These are phyloP conservation scores for Pollenia angustigena DNA, from an alignment of 2,888 invertebrate species.

Conservation along the genomic window DNA sequence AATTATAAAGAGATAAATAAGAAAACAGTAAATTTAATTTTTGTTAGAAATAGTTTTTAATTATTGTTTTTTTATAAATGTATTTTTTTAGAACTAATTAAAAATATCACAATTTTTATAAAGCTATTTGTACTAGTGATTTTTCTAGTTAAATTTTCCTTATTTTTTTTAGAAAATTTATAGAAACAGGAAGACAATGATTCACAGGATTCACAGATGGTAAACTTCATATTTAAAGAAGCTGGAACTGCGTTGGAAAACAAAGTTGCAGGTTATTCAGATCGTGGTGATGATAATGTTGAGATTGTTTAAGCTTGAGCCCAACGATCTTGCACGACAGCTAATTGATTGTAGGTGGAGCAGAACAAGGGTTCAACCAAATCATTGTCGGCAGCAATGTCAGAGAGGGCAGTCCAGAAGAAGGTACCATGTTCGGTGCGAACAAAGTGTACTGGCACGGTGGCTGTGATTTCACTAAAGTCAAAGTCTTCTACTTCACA, in stretches of 20 bases:
- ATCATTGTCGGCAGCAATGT: conserved; percentile 82
- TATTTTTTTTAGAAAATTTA: conserved; percentile 43
- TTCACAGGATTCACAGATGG: conserved; percentile 8
- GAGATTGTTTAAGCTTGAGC: conserved; percentile 87
- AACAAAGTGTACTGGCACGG: conserved; percentile 90
- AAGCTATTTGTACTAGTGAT: conserved; percentile 50
- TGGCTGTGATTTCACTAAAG: conserved; percentile 78
- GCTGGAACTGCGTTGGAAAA: conserved; percentile 65
- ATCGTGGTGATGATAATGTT: background rate
- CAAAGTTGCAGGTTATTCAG: conserved; percentile 18
- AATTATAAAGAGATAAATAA: conserved; percentile 14
- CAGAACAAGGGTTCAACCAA: conserved; percentile 81
- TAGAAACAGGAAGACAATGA: conserved; percentile 63
- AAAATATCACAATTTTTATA: conserved; percentile 74
- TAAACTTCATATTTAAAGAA: conserved; percentile 56
- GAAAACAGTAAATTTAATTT: conserved; percentile 47
- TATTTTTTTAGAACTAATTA: conserved; percentile 48
- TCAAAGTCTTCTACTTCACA: conserved; percentile 81
- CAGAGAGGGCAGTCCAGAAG: conserved; percentile 90
- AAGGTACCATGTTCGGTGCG: conserved; percentile 92
- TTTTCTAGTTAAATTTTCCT: conserved; percentile 55
- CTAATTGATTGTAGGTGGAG: conserved; percentile 81
- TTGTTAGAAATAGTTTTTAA: conserved; percentile 45
- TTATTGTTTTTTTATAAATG: conserved; percentile 52
- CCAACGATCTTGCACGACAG: conserved; percentile 86